These are phyloP conservation scores for Rhagium mordax DNA, from an alignment of 2,888 invertebrate genomes.

Conservation along the genomic window DNA sequence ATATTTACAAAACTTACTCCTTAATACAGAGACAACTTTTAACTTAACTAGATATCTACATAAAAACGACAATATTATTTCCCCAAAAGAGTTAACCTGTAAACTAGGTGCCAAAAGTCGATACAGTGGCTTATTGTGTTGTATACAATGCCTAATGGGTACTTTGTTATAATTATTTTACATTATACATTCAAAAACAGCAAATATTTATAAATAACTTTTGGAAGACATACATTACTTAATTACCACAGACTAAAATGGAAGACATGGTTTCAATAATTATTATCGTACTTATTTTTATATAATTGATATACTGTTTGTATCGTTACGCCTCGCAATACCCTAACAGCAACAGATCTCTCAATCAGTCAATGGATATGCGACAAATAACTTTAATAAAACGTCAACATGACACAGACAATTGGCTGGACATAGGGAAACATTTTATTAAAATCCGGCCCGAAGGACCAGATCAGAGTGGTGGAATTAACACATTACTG, in stretches of 20 bases:
- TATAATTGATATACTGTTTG: constrained; percentile 21
- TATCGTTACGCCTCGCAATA: neutral
- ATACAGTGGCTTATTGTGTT: constrained; percentile 9
- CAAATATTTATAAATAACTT: constrained; percentile 48
- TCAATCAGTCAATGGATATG: neutral
- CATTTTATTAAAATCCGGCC: neutral
- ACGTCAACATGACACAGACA: neutral
- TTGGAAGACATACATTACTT: constrained; percentile 45
- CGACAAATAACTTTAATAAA: neutral
- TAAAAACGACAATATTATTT: neutral
- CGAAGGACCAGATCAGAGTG: neutral
- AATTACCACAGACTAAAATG: constrained; percentile 48
- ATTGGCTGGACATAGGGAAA: no score
- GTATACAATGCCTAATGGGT: constrained; percentile 2
- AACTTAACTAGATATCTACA: neutral
- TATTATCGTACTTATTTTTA: neutral
- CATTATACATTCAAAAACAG: constrained; percentile 51
- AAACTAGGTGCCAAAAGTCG: neutral
- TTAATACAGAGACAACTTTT: neutral
- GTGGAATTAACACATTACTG: neutral
- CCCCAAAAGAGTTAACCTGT: neutral
- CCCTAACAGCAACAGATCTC: neutral
- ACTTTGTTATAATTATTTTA: constrained; percentile 12
- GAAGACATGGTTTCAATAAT: constrained; percentile 55
- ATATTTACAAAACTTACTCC: neutral